Conservation (phyloP, 2,888 invertebrate genomes). For the Lasioglossum oenotherae region DNA sequence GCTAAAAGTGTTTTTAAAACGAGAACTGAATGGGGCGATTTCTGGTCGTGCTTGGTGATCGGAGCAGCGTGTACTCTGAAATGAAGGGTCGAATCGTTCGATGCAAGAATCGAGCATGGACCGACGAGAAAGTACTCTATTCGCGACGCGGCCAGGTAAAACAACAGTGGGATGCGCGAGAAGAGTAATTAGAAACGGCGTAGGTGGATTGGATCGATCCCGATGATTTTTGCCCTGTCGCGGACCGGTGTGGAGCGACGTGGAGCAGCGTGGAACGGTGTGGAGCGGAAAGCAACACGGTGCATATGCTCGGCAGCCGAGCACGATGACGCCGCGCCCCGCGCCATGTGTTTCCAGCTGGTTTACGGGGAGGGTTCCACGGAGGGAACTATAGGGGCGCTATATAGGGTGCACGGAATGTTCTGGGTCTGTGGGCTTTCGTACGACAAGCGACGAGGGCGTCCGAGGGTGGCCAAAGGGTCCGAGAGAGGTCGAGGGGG, state of each 20-base stretch:
- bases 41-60: neutral
- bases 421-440: conserved; percentile 66
- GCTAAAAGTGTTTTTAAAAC: too few relatives aligned
- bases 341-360: conserved; percentile 83
- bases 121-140: neutral
- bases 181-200: conserved; percentile 41
- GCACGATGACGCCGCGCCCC: conserved; percentile 80
- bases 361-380: conserved; percentile 69
- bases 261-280: neutral
- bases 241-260: conserved; percentile 7
- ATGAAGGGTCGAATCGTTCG: neutral
- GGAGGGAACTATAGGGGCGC: conserved; percentile 39
- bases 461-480: conserved; percentile 36
- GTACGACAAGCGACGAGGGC: conserved; percentile 20
- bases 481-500: neutral
- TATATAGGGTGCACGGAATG: conserved; percentile 63
- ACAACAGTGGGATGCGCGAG: conserved; percentile 20
- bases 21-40: too few relatives aligned
- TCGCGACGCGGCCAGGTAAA: neutral
- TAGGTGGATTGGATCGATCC: conserved; percentile 36
- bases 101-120: neutral
- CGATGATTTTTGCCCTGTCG: conserved; percentile 59
- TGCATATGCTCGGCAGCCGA: conserved; percentile 69
- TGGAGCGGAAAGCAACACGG: conserved; percentile 54
- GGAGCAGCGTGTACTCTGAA: neutral